A percentile compares a stretch with the other conserved stretches of the same genome.
Conservation (phyloP, 2,113 vertebrate genomes). For the Orcinus orca region DNA sequence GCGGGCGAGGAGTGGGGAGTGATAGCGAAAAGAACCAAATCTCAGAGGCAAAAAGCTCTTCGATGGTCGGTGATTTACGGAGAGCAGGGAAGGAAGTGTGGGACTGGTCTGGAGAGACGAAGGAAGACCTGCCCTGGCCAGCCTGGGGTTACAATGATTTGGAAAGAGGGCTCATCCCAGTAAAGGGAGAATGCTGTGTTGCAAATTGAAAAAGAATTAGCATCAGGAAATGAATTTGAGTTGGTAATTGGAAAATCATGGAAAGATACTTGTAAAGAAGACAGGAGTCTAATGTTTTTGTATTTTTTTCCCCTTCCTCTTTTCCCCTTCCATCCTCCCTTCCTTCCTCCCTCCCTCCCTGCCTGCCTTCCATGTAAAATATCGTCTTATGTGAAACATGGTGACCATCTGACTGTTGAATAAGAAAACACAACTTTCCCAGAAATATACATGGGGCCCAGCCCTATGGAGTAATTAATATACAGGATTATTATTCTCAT, state of each 20-base stretch:
- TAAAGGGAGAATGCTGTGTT: background rate
- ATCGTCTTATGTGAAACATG: background rate
- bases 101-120: background rate
- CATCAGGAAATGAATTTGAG: background rate
- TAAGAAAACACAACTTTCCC: background rate
- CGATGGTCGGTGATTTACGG: background rate
- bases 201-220: background rate
- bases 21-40: background rate
- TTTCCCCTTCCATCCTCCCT: no score
- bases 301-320: background rate
- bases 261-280: background rate
- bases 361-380: background rate
- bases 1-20: background rate
- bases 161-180: background rate
- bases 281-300: background rate
- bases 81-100: background rate
- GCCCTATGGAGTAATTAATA: rapidly evolving
- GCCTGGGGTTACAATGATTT: background rate
- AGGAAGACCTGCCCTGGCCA: background rate
- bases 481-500: background rate
- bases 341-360: no score
- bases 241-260: background rate
- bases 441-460: rapidly evolving
- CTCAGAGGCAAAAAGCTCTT: constrained; percentile 35
- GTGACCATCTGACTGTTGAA: background rate